Conservation (phyloP, 1,140 invertebrate species). For the Drosophila hydei region DNA sequence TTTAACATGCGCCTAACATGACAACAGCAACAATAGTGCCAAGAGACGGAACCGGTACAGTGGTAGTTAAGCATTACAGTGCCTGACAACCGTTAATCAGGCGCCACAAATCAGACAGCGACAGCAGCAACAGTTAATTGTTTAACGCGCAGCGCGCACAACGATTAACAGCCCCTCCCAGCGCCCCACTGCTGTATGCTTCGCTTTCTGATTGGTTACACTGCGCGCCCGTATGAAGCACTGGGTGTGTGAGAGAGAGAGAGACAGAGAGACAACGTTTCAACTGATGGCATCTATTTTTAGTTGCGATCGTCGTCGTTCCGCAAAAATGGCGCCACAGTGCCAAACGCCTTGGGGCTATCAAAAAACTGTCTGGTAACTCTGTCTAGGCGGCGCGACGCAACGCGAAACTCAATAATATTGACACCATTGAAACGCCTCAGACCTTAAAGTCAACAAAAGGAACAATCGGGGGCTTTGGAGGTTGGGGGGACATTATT, state of each 20-base stretch:
- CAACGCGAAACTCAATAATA: conserved; percentile 58
- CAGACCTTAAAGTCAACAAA: conserved; percentile 3
- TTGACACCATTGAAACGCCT: conserved; percentile 59
- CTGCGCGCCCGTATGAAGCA: background rate
- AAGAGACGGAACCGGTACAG: conserved; percentile 16
- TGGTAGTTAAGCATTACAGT: conserved; percentile 40
- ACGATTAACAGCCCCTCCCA: conserved; percentile 24
- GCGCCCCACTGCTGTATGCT: background rate
- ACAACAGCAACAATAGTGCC: conserved; percentile 1
- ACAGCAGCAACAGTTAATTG: conserved; percentile 32
- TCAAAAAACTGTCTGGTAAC: conserved; percentile 17
- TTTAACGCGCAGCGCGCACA: conserved; percentile 30
- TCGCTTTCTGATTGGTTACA: conserved; percentile 30
- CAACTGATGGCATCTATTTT: conserved; percentile 25
- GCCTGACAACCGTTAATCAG: conserved; percentile 74
- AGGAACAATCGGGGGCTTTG: background rate
- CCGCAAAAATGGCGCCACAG: conserved; percentile 37
- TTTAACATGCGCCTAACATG: conserved; percentile 41
- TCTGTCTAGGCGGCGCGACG: conserved; percentile 53
- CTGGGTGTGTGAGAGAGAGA: background rate
- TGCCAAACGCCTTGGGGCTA: conserved; percentile 1
- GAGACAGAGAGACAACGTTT: conserved; percentile 6
- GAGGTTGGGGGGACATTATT: background rate
- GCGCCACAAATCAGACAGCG: conserved; percentile 62
- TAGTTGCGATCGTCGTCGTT: conserved; percentile 35